Evolutionary conservation across 2,888 invertebrate species (phyloP), one percentile per base, ranked within the genome.

Genomic region (Hemicrepidius hirtus): DNA sequence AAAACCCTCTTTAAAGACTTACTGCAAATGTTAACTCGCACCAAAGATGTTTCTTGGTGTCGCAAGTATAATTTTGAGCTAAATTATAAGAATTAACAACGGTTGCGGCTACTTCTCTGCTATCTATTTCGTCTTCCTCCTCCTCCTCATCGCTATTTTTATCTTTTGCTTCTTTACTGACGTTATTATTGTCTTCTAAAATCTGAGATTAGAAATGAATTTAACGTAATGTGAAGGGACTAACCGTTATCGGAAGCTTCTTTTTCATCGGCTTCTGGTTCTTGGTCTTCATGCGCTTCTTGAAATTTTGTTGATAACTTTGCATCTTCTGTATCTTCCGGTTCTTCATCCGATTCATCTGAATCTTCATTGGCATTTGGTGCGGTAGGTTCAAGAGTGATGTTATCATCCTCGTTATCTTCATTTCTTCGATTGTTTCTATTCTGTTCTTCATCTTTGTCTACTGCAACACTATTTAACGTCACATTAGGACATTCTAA

Each of bases 1-100:
- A 18, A 10, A 35, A 57, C n/a, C 4, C 7, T 28, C 1, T 3
- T 21, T 5, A 7, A 24, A 40, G 44, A 69, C 90, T 89, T 85
- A 94, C 92, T 62, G 89, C 89, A 50, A 97, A 91, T 0, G 92
- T 93, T 3, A 98, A 85, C 84, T 94, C 91, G 83, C 97, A 97
- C 97, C 97, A 98, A 63, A 90, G 87, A 79, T 93, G 88, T n/a
- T 91, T 87, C 66, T 92, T 89, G 0, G 88, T 89, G 82, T 99
- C 98, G 82, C 92, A 97, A 0, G 87, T 88, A 83, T 97, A 98
- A 71, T 91, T 57, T 86, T 85, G 28, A 76, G 83, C 86, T 67
- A 24, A 28, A 35, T 28, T 66, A 21, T 73, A 63, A 12, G 55
- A 41, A 28, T 16, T 21, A 24, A 49, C 7, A 12, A 63, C 63